Evolutionary conservation across 2,797 vertebrate genomes (phyloP), one percentile per base, ranked within the genome.

Genomic region (Parotocinclus haroldoi): DNA sequence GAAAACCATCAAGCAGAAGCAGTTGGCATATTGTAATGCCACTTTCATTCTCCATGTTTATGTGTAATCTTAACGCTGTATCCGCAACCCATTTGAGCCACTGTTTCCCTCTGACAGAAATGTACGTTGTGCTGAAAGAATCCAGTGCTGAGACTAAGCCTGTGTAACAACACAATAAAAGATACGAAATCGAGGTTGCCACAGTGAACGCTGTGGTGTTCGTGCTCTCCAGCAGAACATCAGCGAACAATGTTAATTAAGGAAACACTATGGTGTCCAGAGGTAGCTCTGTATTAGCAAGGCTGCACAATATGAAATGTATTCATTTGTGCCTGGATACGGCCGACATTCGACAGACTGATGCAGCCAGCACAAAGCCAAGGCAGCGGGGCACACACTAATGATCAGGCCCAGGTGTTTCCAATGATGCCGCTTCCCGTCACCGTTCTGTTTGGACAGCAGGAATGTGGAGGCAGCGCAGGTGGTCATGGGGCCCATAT

Each of bases 341-440:
- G 48, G 55, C 14, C 55, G 53, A 10, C 12, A 19, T 49, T 39
- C 48, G 52, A 51, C 17, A 52, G 37, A 39, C 10, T 18, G 58
- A 51, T 48, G 63, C 49, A 50, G 52, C 45, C 39, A 64, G 46
- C 61, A 70, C 19, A 70, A 70, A 64, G 60, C 54, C 54, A 39
- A 51, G 54, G 55, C 57, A 54, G 55, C n/a, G 17, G 54, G 59
- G 27, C 45, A 53, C 70, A 38, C 45, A n/a, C 58, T 60, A 59
- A 62, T 40, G 62, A 68, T 63, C 58, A 16, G n/a, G 36, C 51
- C 66, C 78, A 75, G 75, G 72, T 75, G 70, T 75, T 79, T 75
- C 57, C 63, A 73, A 74, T 72, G 66, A 70, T 64, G 66, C 48
- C 48, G 51, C 62, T 76, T 76, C 72, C 75, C 57, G 27, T 72